Conservation (phyloP, 2,113 vertebrate species). For the Ceyx cyanopectus region DNA sequence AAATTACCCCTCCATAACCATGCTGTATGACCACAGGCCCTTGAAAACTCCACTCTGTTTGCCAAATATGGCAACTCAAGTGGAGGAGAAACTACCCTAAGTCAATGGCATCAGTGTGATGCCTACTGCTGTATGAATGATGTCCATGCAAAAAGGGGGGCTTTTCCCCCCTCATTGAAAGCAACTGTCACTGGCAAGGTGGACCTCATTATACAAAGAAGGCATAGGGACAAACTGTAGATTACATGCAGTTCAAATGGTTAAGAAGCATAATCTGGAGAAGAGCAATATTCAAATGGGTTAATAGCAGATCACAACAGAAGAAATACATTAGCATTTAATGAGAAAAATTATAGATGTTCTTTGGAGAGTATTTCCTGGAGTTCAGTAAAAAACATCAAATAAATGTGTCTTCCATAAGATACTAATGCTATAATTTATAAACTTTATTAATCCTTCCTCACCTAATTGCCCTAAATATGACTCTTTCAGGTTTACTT, state of each 20-base stretch:
- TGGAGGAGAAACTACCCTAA: not conserved
- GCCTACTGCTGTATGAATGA: not conserved
- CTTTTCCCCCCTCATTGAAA: not conserved
- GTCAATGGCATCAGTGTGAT: not conserved
- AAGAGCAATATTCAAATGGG: not conserved
- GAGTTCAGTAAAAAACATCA: not conserved
- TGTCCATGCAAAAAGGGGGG: not conserved
- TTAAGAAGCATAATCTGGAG: not conserved
- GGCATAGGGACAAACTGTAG: not conserved
- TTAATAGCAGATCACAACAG: not conserved
- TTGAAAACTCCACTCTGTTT: not conserved
- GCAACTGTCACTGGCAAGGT: accelerated
- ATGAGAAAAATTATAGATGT: not conserved
- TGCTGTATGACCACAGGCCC: not conserved
- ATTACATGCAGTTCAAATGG: not conserved
- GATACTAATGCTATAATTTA: not conserved
- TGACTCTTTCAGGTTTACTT: conserved; percentile 58
- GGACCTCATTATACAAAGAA: not conserved
- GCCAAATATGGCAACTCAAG: not conserved
- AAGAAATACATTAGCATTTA: not conserved
- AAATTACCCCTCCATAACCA: not conserved
- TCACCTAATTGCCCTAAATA: not conserved
- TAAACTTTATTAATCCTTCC: not conserved
- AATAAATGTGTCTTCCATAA: not conserved
- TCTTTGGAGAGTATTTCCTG: not conserved